phyloP scores from a whole-genome alignment of 2,113 vertebrate species.

The Odontesthes bonariensis region DNA sequence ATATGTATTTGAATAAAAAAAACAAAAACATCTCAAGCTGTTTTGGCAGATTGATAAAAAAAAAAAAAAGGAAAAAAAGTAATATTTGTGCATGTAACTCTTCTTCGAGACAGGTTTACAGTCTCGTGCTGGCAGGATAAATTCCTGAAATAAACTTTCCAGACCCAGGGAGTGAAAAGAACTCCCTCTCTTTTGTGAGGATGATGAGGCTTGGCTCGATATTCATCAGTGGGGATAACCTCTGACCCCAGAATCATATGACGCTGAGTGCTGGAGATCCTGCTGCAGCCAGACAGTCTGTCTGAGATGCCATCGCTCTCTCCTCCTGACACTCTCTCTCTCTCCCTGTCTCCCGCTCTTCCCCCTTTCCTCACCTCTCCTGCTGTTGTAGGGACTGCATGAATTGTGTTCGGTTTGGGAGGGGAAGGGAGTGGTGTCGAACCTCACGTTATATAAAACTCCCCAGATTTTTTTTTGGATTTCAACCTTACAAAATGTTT shows the following conservation, averaged over 20 bases:
- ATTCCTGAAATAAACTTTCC: slow-evolving; percentile 85
- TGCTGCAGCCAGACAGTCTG: slow-evolving; percentile 87
- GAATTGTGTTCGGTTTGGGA: background rate
- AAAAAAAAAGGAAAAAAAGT: slow-evolving; percentile 42
- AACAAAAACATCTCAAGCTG: slow-evolving; percentile 44
- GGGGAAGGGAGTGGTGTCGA: background rate
- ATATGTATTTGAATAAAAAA: slow-evolving; percentile 48
- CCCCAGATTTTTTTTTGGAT: background rate
- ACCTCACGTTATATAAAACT: background rate
- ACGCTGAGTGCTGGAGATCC: slow-evolving; percentile 84
- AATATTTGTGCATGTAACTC: slow-evolving; percentile 80
- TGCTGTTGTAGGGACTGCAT: slow-evolving; percentile 8
- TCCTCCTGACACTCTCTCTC: slow-evolving; percentile 54
- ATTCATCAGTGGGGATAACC: slow-evolving; percentile 87
- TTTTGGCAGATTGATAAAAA: slow-evolving; percentile 70
- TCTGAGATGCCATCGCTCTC: slow-evolving; percentile 79
- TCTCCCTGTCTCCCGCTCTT: slow-evolving; percentile 42
- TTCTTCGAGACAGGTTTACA: slow-evolving; percentile 83
- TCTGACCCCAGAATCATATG: slow-evolving; percentile 85
- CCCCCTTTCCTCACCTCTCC: slow-evolving; percentile 41
- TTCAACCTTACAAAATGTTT: background rate
- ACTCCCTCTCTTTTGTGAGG: slow-evolving; percentile 81
- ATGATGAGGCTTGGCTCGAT: slow-evolving; percentile 77
- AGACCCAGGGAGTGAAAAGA: slow-evolving; percentile 81
- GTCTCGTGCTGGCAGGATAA: slow-evolving; percentile 79